phyloP scores from a whole-genome alignment of 2,888 invertebrate genomes.

The Epinotia bilunana region DNA sequence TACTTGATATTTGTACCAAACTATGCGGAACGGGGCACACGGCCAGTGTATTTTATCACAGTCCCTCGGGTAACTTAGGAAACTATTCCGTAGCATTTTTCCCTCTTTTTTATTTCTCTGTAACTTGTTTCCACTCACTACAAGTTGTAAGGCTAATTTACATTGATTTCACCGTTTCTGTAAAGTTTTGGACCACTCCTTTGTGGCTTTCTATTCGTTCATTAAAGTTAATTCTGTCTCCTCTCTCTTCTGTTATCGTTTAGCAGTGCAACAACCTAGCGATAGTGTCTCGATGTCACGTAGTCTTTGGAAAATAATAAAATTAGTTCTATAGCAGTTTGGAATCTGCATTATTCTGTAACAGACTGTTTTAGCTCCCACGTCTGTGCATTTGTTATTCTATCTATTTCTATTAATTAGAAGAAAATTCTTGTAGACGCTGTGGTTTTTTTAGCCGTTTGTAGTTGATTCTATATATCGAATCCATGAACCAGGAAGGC shows the following conservation, averaged over 20 bases:
- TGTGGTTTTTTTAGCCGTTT: too few relatives aligned
- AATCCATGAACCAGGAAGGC: too few relatives aligned
- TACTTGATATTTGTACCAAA: slow-evolving; percentile 26
- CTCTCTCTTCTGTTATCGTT: neutral
- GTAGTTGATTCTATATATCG: too few relatives aligned
- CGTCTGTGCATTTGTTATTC: neutral
- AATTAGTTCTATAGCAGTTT: slow-evolving; percentile 9
- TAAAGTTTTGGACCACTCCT: slow-evolving; percentile 20
- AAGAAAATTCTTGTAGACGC: too few relatives aligned
- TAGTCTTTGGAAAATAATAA: slow-evolving; percentile 26
- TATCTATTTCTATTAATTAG: neutral
- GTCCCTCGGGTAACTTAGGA: slow-evolving; percentile 33
- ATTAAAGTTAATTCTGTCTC: slow-evolving; percentile 15
- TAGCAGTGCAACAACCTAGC: neutral
- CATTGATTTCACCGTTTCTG: slow-evolving; percentile 32
- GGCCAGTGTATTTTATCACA: slow-evolving; percentile 17
- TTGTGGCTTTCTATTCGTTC: slow-evolving; percentile 18
- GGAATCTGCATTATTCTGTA: neutral
- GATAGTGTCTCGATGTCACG: neutral
- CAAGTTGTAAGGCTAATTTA: slow-evolving; percentile 41
- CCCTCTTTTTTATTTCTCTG: slow-evolving; percentile 37
- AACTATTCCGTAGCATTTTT: slow-evolving; percentile 36
- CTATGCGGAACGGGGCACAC: slow-evolving; percentile 14
- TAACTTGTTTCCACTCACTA: slow-evolving; percentile 39
- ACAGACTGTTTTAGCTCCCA: neutral